These are phyloP conservation scores for Eueides isabella DNA, from an alignment of 1,140 invertebrate species.

Conservation along the genomic window DNA sequence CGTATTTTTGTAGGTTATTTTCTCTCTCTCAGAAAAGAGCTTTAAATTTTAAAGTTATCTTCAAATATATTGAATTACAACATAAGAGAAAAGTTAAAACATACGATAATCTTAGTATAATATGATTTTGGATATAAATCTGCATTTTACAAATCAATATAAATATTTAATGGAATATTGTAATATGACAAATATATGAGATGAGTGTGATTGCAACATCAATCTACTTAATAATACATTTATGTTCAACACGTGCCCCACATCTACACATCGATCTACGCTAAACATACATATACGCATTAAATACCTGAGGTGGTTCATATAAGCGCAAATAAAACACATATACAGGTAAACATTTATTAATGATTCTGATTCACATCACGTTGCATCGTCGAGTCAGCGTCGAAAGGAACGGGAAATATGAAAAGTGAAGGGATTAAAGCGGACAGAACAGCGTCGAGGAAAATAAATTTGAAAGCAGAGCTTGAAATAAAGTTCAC, in stretches of 20 bases:
- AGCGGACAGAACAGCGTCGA: slow-evolving; percentile 44
- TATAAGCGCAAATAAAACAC: slow-evolving; percentile 75
- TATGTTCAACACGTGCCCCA: slow-evolving; percentile 34
- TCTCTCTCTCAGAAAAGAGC: too few species aligned
- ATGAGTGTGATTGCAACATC: slow-evolving; percentile 19
- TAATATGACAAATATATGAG: not conserved
- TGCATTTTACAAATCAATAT: too few species aligned
- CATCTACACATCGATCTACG: slow-evolving; percentile 55
- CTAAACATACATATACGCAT: slow-evolving; percentile 40
- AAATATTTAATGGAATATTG: too few species aligned
- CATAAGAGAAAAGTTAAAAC: too few species aligned
- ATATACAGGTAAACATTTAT: slow-evolving; percentile 72
- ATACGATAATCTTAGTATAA: too few species aligned
- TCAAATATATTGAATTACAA: too few species aligned
- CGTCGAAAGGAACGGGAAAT: slow-evolving; percentile 50
- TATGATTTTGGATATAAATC: not conserved
- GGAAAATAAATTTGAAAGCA: slow-evolving; percentile 31
- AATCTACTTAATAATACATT: slow-evolving; percentile 28
- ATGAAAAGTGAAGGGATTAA: slow-evolving; percentile 57
- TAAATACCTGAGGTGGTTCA: slow-evolving; percentile 36
- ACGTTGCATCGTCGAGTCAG: slow-evolving; percentile 31
- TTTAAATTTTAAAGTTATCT: not conserved
- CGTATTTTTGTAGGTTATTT: not conserved
- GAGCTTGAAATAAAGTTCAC: slow-evolving; percentile 30
- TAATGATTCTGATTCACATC: slow-evolving; percentile 53